These are phyloP conservation scores for Ptychadena robeensis DNA, from an alignment of 2,797 vertebrate species.

Conservation along the genomic window DNA sequence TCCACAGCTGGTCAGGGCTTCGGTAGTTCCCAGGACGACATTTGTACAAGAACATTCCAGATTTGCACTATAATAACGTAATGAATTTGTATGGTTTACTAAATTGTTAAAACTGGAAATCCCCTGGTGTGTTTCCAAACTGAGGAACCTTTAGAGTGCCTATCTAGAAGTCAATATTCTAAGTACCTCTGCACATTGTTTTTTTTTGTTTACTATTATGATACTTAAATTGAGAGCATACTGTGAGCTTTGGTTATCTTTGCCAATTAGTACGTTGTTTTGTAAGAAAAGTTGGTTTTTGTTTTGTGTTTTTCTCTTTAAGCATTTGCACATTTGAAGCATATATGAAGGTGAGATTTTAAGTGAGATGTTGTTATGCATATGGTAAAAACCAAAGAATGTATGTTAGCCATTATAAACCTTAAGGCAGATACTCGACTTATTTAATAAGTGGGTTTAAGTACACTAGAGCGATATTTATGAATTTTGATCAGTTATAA, in stretches of 20 bases:
- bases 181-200: conserved; percentile 10
- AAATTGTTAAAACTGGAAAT: conserved; percentile 13
- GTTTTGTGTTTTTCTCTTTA: no score
- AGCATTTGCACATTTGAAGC: neutral
- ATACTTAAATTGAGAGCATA: no score
- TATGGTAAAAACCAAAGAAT: conserved; percentile 33
- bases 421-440: neutral
- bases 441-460: neutral
- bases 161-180: conserved; percentile 9
- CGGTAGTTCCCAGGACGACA: conserved; percentile 68
- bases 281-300: neutral
- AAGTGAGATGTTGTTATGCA: neutral
- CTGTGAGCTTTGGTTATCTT: conserved; percentile 4
- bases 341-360: neutral
- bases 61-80: conserved; percentile 49
- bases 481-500: neutral
- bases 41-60: conserved; percentile 4
- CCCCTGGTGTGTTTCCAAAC: conserved; percentile 11
- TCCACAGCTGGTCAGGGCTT: conserved; percentile 97
- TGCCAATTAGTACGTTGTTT: neutral
- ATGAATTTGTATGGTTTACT: conserved; percentile 29
- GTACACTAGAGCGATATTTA: neutral
- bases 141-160: conserved; percentile 12
- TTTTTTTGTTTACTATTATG: neutral
- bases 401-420: neutral